Percentiles rank a stretch among this genome's conserved stretches.
phyloP scores from a whole-genome alignment of 1,140 invertebrate species.

The Trichomalopsis sarcophagae region DNA sequence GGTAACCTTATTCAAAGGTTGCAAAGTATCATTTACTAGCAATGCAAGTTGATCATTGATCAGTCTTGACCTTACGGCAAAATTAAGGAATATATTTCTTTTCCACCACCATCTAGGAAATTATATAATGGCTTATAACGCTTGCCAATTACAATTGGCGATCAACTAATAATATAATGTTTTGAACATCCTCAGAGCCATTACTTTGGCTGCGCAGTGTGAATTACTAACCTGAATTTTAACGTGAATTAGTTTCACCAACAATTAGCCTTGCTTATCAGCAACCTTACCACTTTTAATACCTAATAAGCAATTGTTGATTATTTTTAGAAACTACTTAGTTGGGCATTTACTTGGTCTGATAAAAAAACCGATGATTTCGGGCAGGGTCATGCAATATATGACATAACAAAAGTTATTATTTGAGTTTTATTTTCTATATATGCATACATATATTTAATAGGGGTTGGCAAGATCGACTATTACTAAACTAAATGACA shows the following conservation, averaged over 20 bases:
- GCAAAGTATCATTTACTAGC: background rate
- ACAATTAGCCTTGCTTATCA: slow-evolving; percentile 3
- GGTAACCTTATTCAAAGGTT: background rate
- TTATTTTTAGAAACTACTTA: slow-evolving; percentile 28
- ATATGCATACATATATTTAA: slow-evolving; percentile 2
- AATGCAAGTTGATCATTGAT: background rate
- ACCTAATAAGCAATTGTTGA: slow-evolving; percentile 4
- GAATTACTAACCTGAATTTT: slow-evolving; percentile 29
- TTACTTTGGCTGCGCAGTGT: background rate
- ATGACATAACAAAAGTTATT: slow-evolving; percentile 43
- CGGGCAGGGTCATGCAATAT: slow-evolving; percentile 38
- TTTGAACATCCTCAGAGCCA: background rate
- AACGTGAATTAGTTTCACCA: background rate
- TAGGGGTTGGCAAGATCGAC: slow-evolving; percentile 47
- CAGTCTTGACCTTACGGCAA: background rate
- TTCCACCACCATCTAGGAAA: background rate
- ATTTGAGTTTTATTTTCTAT: slow-evolving; percentile 38
- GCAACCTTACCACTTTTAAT: background rate
- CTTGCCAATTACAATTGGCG: slow-evolving; percentile 12
- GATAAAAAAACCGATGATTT: slow-evolving; percentile 34
- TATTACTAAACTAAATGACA: background rate
- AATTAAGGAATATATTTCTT: background rate
- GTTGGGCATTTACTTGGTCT: slow-evolving; percentile 72
- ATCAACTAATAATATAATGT: slow-evolving; percentile 6
- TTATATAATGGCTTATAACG: background rate